Evolutionary conservation across 1,140 invertebrate species (phyloP), one percentile per base, ranked within the genome.

Genomic region (Drosophila takahashii): DNA sequence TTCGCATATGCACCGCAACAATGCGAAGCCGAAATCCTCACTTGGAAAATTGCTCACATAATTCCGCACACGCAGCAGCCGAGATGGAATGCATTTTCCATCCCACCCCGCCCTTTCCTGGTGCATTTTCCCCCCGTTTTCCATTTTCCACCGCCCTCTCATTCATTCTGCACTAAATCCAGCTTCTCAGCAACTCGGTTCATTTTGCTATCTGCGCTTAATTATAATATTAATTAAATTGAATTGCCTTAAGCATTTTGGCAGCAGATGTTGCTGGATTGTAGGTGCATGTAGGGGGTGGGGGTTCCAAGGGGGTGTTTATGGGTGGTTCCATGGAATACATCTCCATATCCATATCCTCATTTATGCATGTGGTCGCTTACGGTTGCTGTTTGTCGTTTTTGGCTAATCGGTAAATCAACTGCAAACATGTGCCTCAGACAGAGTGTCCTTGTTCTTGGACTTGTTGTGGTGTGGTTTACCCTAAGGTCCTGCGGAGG

Each of bases 201-300:
- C 66, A 45, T 48, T 50, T 29, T 51, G 39, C 70, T 67, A 53
- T 66, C 57, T 78, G 56, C 61, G 59, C 56, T 79, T 79, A 69
- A 79, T 69, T 74, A 74, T 73, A 74, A 79, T 74, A 79, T 79
- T 79, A 79, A 79, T 79, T 79, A 69, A 69, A 79, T 79, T 73
- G 53, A 45, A 74, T 67, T 52, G 77, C 76, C 62, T 50, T 41
- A 57, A 69, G 76, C 62, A 48, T 47, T 76, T 37, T 59, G 58
- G 39, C 32, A 44, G 44, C 67, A 69, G 54, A 27, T 32, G 54
- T 37, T 57, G 64, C 22, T n/a, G 13, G 15, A 27, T 15, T 27
- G 41, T 27, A 26, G 18, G 4, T 41, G 15, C 7, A 11, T 3
- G 11, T 34, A 4, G 13, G 18, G 5, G 15, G 39, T 9, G 3